Percentiles rank a stretch among this genome's conserved stretches.
phyloP scores from a whole-genome alignment of 1,140 invertebrate genomes.

The Plectus sambesii region DNA sequence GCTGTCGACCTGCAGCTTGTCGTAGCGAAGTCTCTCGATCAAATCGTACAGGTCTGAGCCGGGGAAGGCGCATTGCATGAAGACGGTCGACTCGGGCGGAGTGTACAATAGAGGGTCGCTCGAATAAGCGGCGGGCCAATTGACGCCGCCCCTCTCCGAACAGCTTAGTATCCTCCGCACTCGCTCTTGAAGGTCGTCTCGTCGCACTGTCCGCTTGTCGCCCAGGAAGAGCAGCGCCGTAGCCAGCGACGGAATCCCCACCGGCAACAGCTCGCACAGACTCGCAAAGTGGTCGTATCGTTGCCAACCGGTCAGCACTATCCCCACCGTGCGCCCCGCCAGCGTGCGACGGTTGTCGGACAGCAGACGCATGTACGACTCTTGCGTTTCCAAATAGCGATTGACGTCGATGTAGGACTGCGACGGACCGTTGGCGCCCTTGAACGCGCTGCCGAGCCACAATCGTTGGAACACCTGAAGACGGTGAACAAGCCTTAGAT shows the following conservation, averaged over 20 bases:
- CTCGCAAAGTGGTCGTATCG: slow-evolving; percentile 75
- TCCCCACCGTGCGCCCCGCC: slow-evolving; percentile 10
- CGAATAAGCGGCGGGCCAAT: no score
- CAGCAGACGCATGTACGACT: slow-evolving; percentile 26
- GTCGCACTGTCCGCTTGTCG: background rate
- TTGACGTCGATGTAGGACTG: slow-evolving; percentile 28
- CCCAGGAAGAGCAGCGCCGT: slow-evolving; percentile 16
- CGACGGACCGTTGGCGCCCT: slow-evolving; percentile 31
- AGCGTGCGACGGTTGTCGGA: slow-evolving; percentile 29
- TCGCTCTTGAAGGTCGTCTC: no score
- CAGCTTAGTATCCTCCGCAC: no score
- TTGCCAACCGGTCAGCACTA: slow-evolving; percentile 37
- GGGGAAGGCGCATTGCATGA: no score
- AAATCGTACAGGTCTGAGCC: no score
- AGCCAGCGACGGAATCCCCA: slow-evolving; percentile 62
- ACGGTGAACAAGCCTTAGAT: slow-evolving; percentile 7
- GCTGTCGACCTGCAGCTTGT: no score
- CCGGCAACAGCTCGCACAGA: slow-evolving; percentile 72
- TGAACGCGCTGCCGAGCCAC: slow-evolving; percentile 32
- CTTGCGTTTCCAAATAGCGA: slow-evolving; percentile 27
- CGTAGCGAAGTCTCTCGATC: no score
- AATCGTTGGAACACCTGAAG: slow-evolving; percentile 25
- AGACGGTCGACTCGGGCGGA: no score
- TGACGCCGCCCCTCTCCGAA: no score
- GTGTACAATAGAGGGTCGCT: no score